Evolutionary conservation across 2,888 invertebrate genomes (phyloP).

Genomic region (Hydroisotoma schaefferi): DNA sequence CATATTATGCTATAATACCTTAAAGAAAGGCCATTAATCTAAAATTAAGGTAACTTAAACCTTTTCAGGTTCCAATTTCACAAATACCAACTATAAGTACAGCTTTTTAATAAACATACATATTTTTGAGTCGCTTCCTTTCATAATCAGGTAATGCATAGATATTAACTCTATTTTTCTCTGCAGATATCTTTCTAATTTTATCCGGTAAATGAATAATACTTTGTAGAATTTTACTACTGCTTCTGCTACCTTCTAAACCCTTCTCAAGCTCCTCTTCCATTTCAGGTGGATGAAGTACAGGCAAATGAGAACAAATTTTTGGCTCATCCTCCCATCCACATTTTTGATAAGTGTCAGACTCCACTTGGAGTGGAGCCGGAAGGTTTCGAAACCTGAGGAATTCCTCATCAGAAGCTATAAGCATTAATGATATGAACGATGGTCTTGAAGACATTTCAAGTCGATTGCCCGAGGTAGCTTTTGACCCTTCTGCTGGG

Average conservation of each 20-base stretch:
- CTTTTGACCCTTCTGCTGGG: not conserved
- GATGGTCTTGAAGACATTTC: conserved; percentile 26
- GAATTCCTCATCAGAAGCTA: conserved; percentile 22
- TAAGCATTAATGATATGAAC: conserved; percentile 22
- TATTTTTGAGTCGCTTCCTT: conserved; percentile 23
- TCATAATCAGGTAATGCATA: conserved; percentile 23
- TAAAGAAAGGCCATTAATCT: no score
- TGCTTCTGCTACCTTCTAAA: not conserved
- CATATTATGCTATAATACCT: no score
- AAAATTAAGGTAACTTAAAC: no score
- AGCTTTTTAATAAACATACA: conserved; percentile 27
- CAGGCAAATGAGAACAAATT: conserved; percentile 27
- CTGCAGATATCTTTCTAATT: conserved; percentile 26
- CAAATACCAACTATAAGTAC: no score
- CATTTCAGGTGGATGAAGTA: conserved; percentile 22
- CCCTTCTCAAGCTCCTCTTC: conserved; percentile 15
- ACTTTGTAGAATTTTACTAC: conserved; percentile 8
- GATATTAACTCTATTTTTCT: conserved; percentile 26
- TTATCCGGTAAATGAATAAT: conserved; percentile 26
- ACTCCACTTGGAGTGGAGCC: conserved; percentile 29
- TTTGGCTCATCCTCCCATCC: conserved; percentile 26
- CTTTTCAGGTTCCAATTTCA: no score
- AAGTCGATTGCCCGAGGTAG: not conserved
- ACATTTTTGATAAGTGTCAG: conserved; percentile 27
- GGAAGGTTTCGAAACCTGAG: conserved; percentile 19